Percentiles rank a stretch among this genome's conserved stretches.
These are phyloP conservation scores for Xerus inauris DNA, from an alignment of 2,113 vertebrate genomes.

Conservation along the genomic window DNA sequence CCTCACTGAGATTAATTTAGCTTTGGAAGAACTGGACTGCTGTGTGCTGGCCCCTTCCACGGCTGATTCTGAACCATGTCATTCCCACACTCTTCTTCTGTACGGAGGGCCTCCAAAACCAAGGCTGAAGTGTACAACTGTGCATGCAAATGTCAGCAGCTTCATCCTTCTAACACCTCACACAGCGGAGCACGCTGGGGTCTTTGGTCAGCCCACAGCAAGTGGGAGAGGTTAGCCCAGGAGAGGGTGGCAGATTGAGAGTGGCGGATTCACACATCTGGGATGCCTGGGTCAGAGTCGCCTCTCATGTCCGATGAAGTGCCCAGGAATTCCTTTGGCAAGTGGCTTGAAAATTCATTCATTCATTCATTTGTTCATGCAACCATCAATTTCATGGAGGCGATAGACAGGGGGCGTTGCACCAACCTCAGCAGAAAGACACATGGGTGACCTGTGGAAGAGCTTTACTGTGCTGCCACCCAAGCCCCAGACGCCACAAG, in stretches of 20 bases:
- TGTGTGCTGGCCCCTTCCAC: not conserved
- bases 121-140: not conserved
- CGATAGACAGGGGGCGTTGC: not conserved
- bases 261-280: not conserved
- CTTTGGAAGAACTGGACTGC: not conserved
- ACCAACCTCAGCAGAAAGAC: not conserved
- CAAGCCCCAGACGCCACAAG: not conserved
- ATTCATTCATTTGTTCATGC: not conserved
- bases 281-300: not conserved
- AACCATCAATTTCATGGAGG: not conserved
- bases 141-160: not conserved
- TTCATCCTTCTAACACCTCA: not conserved
- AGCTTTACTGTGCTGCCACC: not conserved
- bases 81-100: not conserved
- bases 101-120: not conserved
- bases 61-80: no score
- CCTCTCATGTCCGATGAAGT: not conserved
- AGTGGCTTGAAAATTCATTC: not conserved
- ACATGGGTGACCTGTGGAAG: no score
- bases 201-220: not conserved
- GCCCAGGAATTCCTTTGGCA: not conserved
- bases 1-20: not conserved
- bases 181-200: no score
- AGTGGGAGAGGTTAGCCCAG: not conserved
- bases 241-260: no score